Percentiles rank a stretch among this genome's conserved stretches.
phyloP scores from a whole-genome alignment of 1,140 invertebrate genomes.

The Bombus pascuorum region DNA sequence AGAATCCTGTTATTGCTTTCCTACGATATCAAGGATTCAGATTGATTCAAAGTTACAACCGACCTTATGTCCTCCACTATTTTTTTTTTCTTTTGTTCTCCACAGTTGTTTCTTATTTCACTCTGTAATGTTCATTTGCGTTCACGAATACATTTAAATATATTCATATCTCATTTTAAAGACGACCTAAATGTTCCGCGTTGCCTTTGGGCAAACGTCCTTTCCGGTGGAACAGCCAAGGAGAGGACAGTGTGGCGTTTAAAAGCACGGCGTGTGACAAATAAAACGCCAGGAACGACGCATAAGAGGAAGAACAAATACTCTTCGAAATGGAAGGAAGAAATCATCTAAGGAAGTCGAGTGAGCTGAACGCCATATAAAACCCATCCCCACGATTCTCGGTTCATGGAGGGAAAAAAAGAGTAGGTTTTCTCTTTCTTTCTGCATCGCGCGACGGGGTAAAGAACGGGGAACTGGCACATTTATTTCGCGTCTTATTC shows the following conservation, averaged over 20 bases:
- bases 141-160: neutral
- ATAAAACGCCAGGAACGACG: neutral
- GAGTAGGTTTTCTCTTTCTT: neutral
- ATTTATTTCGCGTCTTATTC: conserved; percentile 28
- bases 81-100: neutral
- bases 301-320: neutral
- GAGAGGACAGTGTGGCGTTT: neutral
- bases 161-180: neutral
- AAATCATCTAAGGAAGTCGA: neutral
- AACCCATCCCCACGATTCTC: neutral
- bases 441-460: no score
- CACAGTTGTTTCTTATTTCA: neutral
- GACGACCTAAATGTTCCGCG: neutral
- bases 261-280: conserved; percentile 1
- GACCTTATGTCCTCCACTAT: neutral
- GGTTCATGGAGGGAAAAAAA: neutral
- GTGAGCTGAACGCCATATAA: neutral
- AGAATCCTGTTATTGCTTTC: conserved; percentile 46
- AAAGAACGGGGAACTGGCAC: neutral
- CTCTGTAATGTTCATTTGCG: neutral
- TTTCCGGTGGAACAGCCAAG: no score
- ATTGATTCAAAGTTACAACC: conserved; percentile 48
- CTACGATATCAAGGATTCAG: conserved; percentile 40
- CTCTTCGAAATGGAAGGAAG: neutral
- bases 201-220: neutral